Evolutionary conservation across 2,113 vertebrate genomes (phyloP), one percentile per base, ranked within the genome.

Genomic region (Progne subis): DNA sequence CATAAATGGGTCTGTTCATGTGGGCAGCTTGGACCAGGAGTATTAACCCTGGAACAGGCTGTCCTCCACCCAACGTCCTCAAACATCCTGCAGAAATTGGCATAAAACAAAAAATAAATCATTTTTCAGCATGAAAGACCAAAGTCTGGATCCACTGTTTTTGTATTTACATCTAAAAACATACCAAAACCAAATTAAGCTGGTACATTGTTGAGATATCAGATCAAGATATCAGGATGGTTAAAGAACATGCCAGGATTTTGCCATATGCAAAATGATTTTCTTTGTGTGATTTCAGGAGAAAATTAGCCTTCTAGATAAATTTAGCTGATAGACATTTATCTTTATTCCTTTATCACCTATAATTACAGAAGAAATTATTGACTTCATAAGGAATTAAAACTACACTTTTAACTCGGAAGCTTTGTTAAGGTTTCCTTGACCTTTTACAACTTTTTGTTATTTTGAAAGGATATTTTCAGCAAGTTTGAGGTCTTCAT

Each of bases 281-380:
- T 64, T 6, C 28, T 83, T 88, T 86, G n/a, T 74, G 60, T 64
- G 32, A 67, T 55, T 88, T 88, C 88, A 92, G 82, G 88, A 94
- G 60, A 82, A 15, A 29, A 52, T 68, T 69, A 37, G 59, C 53
- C 43, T 92, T 93, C 86, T 63, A 94, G 69, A 82, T 74, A 95
- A 88, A 86, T 94, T 92, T 69, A 82, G 60, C 41, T 65, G 65
- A 76, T 80, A 85, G 39, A 79, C 29, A 78, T 92, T 94, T 94
- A 67, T 88, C 77, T 95, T 86, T 93, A 57, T 88, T 86, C 71
- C 25, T 91, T 26, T 63, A 86, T 95, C 82, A 92, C 28, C 67
- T 89, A 56, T 53, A 91, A 85, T 88, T 95, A 70, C 71, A 21
- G 57, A 69, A 57, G 32, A 64, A 92, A 83, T 85, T 95, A 81